Conservation (phyloP, 2,113 vertebrate genomes). For the Colistium nudipinnis region DNA sequence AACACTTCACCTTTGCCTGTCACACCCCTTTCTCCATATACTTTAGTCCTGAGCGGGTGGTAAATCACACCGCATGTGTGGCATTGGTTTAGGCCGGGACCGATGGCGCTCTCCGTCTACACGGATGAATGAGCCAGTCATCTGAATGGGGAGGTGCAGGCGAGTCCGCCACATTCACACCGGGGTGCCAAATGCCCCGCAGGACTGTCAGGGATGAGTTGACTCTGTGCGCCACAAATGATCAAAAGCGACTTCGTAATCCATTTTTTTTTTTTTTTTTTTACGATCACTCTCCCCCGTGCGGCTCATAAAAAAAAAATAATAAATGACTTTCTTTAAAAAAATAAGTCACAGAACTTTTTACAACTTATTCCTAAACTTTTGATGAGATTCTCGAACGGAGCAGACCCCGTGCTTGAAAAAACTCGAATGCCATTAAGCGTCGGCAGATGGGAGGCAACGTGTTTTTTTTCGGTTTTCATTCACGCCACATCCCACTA, state of each 20-base stretch:
- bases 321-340: not conserved
- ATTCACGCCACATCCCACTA: no score
- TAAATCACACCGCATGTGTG: slow-evolving; percentile 41
- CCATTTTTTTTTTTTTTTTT: no score
- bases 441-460: no score
- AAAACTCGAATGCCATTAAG: no score
- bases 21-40: slow-evolving; percentile 22
- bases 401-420: no score
- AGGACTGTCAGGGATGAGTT: not conserved
- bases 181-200: slow-evolving; percentile 13
- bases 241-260: no score
- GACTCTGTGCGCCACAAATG: slow-evolving; percentile 6
- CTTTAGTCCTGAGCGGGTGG: slow-evolving; percentile 32
- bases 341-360: slow-evolving; percentile 8
- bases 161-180: slow-evolving; percentile 20
- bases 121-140: slow-evolving; percentile 13
- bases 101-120: slow-evolving; percentile 18
- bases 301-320: not conserved
- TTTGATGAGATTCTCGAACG: no score
- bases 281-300: not conserved
- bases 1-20: slow-evolving; percentile 13
- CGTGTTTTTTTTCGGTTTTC: no score
- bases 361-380: not conserved
- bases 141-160: slow-evolving; percentile 18
- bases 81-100: slow-evolving; percentile 32